A percentile compares a stretch with the other conserved stretches of the same genome.
phyloP scores from a whole-genome alignment of 64 coral and sea anemone genomes.

The Montipora foliosa region DNA sequence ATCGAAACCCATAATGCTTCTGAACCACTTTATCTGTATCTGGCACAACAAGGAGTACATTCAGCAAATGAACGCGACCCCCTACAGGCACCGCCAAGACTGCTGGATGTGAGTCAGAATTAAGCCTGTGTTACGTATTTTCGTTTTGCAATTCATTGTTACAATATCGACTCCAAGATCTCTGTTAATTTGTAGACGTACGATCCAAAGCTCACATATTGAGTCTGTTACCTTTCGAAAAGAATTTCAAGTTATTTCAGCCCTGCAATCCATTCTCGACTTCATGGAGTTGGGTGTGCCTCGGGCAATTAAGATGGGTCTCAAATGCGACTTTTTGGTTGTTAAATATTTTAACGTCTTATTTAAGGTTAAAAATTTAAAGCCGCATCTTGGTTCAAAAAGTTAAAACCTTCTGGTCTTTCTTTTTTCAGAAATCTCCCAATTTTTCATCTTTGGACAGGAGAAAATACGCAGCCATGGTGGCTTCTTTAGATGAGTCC shows the following conservation, averaged over 20 bases:
- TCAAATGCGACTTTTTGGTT: no score
- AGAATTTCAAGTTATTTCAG: no score
- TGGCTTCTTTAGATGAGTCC: constrained; percentile 84
- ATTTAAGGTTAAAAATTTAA: no score
- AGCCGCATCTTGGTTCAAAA: background rate
- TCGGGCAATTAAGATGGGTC: no score
- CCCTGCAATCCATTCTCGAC: no score
- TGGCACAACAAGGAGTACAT: constrained; percentile 80
- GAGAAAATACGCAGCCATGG: constrained; percentile 87
- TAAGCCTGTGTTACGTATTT: background rate
- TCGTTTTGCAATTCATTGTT: no score
- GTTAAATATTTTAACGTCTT: no score
- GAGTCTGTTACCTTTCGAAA: no score
- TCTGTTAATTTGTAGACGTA: no score
- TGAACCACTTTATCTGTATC: constrained; percentile 72
- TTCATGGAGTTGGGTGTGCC: no score
- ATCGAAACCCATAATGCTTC: constrained; percentile 62
- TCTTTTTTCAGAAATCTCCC: constrained; percentile 71
- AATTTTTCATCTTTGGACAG: constrained; percentile 62
- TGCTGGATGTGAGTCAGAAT: constrained; percentile 55
- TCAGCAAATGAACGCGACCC: constrained; percentile 61
- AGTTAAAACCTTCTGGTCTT: background rate
- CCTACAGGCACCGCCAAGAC: constrained; percentile 65
- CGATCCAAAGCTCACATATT: no score
- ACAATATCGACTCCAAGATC: no score